A percentile compares a stretch with the other conserved stretches of the same genome.
These are phyloP conservation scores for Chymomyza caudatula DNA, from an alignment of 2,888 invertebrate species.

Conservation along the genomic window DNA sequence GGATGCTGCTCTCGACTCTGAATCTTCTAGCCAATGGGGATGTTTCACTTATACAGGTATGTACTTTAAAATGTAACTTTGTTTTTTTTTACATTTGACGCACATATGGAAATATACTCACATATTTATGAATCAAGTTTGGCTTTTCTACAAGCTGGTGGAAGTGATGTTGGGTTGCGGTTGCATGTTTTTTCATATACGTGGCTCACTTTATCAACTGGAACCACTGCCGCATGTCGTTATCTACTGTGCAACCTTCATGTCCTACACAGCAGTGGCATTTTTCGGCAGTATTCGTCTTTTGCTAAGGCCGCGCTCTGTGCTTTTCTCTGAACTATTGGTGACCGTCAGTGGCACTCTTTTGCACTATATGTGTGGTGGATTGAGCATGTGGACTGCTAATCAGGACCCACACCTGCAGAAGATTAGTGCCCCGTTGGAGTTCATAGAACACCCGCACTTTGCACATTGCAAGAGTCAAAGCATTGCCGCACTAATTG, in stretches of 20 bases:
- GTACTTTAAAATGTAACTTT: background rate
- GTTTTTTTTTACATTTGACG: background rate
- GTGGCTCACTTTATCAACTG: constrained; percentile 49
- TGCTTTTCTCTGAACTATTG: constrained; percentile 44
- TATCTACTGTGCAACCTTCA: constrained; percentile 63
- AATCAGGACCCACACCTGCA: constrained; percentile 62
- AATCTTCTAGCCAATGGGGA: constrained; percentile 95
- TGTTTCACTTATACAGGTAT: constrained; percentile 91
- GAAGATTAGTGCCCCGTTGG: constrained; percentile 38
- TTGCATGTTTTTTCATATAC: constrained; percentile 57
- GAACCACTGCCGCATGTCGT: constrained; percentile 57
- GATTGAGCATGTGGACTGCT: constrained; percentile 62
- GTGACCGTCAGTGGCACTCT: constrained; percentile 39
- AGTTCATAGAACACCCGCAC: constrained; percentile 55
- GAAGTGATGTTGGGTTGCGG: constrained; percentile 47
- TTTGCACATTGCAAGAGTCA: constrained; percentile 62
- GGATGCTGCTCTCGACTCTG: constrained; percentile 95
- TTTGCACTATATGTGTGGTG: constrained; percentile 43
- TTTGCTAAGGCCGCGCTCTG: constrained; percentile 34
- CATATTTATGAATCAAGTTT: constrained; percentile 65
- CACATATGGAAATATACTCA: no score
- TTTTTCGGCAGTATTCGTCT: constrained; percentile 54
- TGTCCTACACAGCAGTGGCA: constrained; percentile 55
- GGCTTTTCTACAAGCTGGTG: constrained; percentile 58
- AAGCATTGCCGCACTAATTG: constrained; percentile 54